Evolutionary conservation across 2,888 invertebrate genomes (phyloP).

Genomic region (Petrolisthes cinctipes): DNA sequence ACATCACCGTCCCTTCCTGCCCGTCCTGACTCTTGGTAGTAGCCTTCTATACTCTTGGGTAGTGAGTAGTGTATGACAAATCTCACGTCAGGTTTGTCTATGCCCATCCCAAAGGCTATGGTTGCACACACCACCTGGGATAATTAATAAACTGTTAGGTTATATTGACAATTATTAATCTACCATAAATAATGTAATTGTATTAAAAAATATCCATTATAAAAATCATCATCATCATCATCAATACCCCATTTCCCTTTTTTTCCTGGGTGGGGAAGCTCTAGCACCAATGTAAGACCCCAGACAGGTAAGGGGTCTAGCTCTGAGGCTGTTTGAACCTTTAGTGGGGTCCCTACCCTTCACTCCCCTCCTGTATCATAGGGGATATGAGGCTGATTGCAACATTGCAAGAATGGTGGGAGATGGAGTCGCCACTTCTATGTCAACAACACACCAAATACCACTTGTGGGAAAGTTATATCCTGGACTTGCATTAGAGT

Average conservation of each 20-base stretch:
- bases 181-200: not conserved
- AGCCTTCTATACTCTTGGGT: slow-evolving; percentile 95
- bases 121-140: slow-evolving; percentile 89
- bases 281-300: too few relatives aligned
- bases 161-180: not conserved
- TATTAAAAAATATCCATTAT: too few relatives aligned
- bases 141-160: not conserved
- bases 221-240: too few relatives aligned
- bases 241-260: too few relatives aligned
- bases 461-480: not conserved
- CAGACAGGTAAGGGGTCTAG: too few relatives aligned
- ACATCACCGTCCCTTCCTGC: slow-evolving; percentile 93
- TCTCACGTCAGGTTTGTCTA: slow-evolving; percentile 93
- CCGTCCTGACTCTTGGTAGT: slow-evolving; percentile 97
- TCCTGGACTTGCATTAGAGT: slow-evolving; percentile 65
- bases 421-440: too few relatives aligned
- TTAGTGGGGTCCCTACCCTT: too few relatives aligned
- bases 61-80: slow-evolving; percentile 93
- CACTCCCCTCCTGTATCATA: too few relatives aligned
- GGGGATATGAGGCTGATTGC: too few relatives aligned
- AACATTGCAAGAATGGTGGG: too few relatives aligned
- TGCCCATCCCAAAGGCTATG: slow-evolving; percentile 99
- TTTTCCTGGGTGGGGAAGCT: too few relatives aligned
- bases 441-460: not conserved
- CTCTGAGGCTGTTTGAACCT: too few relatives aligned